Percentiles rank a stretch among this genome's conserved stretches.
phyloP scores from a whole-genome alignment of 2,113 vertebrate species.

The Mesitornis unicolor region DNA sequence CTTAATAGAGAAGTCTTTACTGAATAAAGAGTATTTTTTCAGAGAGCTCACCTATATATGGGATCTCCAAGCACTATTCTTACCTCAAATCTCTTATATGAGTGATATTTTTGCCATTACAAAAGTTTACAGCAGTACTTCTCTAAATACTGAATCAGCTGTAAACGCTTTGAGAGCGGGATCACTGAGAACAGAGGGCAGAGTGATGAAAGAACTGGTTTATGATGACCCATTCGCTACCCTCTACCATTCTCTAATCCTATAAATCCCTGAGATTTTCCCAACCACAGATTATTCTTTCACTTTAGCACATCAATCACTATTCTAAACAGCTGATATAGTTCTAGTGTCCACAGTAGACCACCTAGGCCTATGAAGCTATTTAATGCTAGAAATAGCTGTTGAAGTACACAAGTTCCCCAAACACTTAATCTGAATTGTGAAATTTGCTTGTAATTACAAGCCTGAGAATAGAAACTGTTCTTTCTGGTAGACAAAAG shows the following conservation, averaged over 20 bases:
- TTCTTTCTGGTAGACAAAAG: neutral
- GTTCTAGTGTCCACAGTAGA: neutral
- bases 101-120: neutral
- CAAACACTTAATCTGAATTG: neutral
- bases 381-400: neutral
- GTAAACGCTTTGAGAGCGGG: neutral
- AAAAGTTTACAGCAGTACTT: neutral
- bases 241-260: neutral
- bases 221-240: neutral
- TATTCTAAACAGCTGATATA: neutral
- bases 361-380: neutral
- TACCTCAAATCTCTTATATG: neutral
- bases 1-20: too few species aligned
- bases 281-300: neutral
- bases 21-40: too few species aligned
- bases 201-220: neutral
- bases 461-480: neutral
- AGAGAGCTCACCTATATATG: neutral
- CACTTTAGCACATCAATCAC: accelerated
- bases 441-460: neutral
- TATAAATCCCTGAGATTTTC: neutral
- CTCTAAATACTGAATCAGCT: neutral
- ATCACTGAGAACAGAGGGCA: neutral
- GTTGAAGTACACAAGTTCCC: neutral
- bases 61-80: neutral